These are phyloP conservation scores for Piprites chloris DNA, from an alignment of 2,113 vertebrate species.

Conservation along the genomic window DNA sequence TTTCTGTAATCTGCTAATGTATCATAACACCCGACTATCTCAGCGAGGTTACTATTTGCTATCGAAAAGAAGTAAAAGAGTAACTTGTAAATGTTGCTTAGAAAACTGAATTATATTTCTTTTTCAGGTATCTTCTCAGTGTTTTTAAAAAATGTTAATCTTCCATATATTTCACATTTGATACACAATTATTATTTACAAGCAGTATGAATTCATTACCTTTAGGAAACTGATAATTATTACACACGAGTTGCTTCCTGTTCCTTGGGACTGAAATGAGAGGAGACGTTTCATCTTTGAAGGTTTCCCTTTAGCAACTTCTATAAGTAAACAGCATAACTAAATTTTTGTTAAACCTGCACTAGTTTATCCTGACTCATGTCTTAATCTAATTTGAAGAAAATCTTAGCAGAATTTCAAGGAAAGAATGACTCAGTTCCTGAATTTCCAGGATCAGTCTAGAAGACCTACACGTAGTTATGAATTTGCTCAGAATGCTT, in stretches of 20 bases:
- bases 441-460: background rate
- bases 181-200: constrained; percentile 54
- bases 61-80: background rate
- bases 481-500: background rate
- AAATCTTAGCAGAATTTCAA: background rate
- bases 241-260: constrained; percentile 3
- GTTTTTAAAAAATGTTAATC: constrained; percentile 59
- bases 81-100: constrained; percentile 52
- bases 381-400: background rate
- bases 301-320: constrained; percentile 13
- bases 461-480: background rate
- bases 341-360: constrained; percentile 52
- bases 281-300: constrained; percentile 40
- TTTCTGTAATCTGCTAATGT: constrained; percentile 35
- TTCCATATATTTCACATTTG: constrained; percentile 37
- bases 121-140: background rate
- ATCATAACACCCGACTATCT: constrained; percentile 6
- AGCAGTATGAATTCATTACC: constrained; percentile 41
- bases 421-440: background rate
- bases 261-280: constrained; percentile 12
- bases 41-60: background rate
- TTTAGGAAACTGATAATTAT: constrained; percentile 49
- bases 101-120: constrained; percentile 60
- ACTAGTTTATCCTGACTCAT: constrained; percentile 4
- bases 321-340: constrained; percentile 43